Percentiles rank a stretch among this genome's conserved stretches.
These are phyloP conservation scores for Micoletzkya japonica DNA, from an alignment of 2,888 invertebrate species.

Conservation along the genomic window DNA sequence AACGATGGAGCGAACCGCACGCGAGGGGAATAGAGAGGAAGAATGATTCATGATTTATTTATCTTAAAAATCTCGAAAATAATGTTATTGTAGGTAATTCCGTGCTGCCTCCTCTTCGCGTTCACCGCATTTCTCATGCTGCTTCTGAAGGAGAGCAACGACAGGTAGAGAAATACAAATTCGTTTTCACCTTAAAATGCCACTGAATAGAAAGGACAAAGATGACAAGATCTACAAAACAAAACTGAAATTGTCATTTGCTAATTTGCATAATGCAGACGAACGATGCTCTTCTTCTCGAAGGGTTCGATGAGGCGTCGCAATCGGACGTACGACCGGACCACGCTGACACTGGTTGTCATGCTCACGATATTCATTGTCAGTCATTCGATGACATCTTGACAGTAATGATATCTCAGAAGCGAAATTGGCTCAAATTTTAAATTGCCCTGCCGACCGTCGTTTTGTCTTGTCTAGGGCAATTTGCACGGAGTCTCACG, in stretches of 20 bases:
- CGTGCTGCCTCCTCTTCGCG: slow-evolving; percentile 31
- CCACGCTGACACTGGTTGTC: slow-evolving; percentile 31
- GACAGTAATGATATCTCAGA: background rate
- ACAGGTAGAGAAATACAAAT: slow-evolving; percentile 10
- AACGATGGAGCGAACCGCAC: too few species aligned
- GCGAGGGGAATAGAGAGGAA: too few species aligned
- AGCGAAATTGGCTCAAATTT: background rate
- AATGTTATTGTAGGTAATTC: slow-evolving; percentile 30
- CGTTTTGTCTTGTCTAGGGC: background rate
- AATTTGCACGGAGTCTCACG: background rate
- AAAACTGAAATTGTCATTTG: background rate
- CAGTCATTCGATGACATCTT: background rate
- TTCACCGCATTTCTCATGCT: slow-evolving; percentile 33
- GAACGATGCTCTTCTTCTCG: slow-evolving; percentile 25
- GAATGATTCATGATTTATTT: background rate
- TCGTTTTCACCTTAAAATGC: background rate
- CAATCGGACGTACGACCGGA: slow-evolving; percentile 28
- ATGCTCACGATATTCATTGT: slow-evolving; percentile 30
- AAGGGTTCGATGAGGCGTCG: slow-evolving; percentile 23
- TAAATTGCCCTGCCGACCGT: background rate
- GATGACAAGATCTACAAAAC: background rate
- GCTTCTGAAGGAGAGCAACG: slow-evolving; percentile 29
- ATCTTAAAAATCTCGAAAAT: background rate
- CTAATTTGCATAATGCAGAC: background rate
- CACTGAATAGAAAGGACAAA: background rate